These are phyloP conservation scores for Liasis olivaceus DNA, from an alignment of 2,797 vertebrate genomes.

Conservation along the genomic window DNA sequence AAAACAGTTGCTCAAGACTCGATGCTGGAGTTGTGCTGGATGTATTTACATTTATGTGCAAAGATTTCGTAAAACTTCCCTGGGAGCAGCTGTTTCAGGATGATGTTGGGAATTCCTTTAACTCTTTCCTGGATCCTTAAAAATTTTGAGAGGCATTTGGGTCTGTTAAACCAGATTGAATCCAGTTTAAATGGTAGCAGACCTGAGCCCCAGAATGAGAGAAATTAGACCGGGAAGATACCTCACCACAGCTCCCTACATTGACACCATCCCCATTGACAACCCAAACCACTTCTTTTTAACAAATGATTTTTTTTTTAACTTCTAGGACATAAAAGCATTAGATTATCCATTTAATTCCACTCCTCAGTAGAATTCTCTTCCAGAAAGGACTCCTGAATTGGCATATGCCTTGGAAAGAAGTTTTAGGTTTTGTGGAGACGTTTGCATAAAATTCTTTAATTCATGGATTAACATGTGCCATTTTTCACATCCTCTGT, in stretches of 20 bases:
- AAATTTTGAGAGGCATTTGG: not conserved
- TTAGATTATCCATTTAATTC: not conserved
- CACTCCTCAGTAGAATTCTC: not conserved
- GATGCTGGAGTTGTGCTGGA: too few relatives aligned
- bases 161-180: not conserved
- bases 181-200: not conserved
- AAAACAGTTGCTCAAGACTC: not conserved
- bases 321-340: not conserved
- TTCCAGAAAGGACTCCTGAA: not conserved
- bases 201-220: not conserved
- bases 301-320: too few relatives aligned
- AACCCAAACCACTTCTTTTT: not conserved
- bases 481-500: not conserved
- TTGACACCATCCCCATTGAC: slow-evolving; percentile 59
- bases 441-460: not conserved
- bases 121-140: not conserved
- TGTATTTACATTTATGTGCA: not conserved
- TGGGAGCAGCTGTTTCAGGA: not conserved
- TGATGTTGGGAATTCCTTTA: not conserved
- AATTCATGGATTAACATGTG: not conserved
- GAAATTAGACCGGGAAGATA: not conserved
- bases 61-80: not conserved
- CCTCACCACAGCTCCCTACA: not conserved
- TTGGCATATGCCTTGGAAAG: too few relatives aligned
- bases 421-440: not conserved